Conservation (phyloP, 1,140 invertebrate genomes). For the Armadillidium nasatum region DNA sequence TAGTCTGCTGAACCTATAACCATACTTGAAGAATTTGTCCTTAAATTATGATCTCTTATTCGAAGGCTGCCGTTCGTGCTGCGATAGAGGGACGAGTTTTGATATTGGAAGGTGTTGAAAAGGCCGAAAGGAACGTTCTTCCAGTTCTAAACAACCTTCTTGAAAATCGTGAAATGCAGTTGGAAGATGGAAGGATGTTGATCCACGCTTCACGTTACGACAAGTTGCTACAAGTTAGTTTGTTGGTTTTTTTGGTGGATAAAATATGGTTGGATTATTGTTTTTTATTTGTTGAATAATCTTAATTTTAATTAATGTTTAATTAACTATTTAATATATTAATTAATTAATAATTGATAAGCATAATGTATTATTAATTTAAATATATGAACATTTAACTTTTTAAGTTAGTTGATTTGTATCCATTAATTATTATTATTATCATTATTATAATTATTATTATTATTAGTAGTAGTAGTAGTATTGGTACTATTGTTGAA, state of each 20-base stretch:
- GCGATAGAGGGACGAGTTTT: constrained; percentile 69
- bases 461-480: too few relatives aligned
- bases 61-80: constrained; percentile 39
- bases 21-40: too few relatives aligned
- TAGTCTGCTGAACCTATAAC: too few relatives aligned
- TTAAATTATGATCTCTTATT: background rate
- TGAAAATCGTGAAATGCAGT: constrained; percentile 97
- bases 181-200: constrained; percentile 93
- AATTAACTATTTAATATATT: background rate
- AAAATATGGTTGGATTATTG: background rate
- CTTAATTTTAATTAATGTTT: too few relatives aligned
- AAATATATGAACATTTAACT: too few relatives aligned
- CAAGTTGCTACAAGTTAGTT: constrained; percentile 1
- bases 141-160: constrained; percentile 96
- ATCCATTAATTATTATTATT: too few relatives aligned
- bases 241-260: background rate
- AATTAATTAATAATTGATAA: too few relatives aligned
- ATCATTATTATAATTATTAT: too few relatives aligned
- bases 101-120: constrained; percentile 94
- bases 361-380: too few relatives aligned
- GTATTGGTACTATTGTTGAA: too few relatives aligned
- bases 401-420: too few relatives aligned
- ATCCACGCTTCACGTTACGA: constrained; percentile 65
- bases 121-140: constrained; percentile 92
- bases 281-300: background rate